Conservation (phyloP, 1,140 invertebrate genomes). For the Tetragonula clypearis region DNA sequence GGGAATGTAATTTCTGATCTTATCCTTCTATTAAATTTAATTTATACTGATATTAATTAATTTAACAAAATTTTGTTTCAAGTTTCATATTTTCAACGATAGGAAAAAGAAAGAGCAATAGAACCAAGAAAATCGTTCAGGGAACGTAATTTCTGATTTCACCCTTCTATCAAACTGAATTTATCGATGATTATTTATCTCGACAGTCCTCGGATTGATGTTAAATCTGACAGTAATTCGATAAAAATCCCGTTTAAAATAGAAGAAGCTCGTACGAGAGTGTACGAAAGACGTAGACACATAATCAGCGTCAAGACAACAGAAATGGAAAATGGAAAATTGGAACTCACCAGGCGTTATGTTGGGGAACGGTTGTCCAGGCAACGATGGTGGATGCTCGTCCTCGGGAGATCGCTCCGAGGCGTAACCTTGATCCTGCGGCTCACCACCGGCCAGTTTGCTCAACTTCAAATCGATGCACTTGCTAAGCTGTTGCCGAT, state of each 20-base stretch:
- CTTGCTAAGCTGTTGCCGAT: constrained; percentile 66
- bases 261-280: background rate
- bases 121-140: too few relatives aligned
- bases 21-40: too few relatives aligned
- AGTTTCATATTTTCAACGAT: too few relatives aligned
- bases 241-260: background rate
- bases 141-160: too few relatives aligned
- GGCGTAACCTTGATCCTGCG: constrained; percentile 89
- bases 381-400: constrained; percentile 86
- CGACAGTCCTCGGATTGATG: too few relatives aligned
- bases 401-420: constrained; percentile 90
- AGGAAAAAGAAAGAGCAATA: too few relatives aligned
- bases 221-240: background rate
- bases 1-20: too few relatives aligned
- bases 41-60: too few relatives aligned
- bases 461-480: constrained; percentile 73
- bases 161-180: too few relatives aligned
- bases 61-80: too few relatives aligned
- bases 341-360: constrained; percentile 72
- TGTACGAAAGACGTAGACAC: background rate
- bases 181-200: too few relatives aligned
- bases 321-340: background rate
- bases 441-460: constrained; percentile 80
- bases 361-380: constrained; percentile 77
- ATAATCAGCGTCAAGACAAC: too few relatives aligned